Evolutionary conservation across 2,888 invertebrate species (phyloP), one percentile per base, ranked within the genome.

Genomic region (Nomada goodeniana): DNA sequence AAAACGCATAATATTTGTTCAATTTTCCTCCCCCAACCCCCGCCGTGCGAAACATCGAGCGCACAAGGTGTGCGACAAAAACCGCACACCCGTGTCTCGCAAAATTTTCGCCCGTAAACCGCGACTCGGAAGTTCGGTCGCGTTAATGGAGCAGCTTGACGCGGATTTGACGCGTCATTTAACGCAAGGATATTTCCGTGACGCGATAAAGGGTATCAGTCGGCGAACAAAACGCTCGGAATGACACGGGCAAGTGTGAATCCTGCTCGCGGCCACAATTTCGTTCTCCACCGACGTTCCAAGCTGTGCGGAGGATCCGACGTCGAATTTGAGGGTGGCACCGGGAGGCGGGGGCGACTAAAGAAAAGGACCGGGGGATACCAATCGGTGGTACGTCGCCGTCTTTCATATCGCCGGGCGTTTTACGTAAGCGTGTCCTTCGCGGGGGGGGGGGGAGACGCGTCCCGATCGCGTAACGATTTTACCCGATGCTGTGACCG

Each of bases 181-280:
- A 75, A 75, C 76, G 76, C 76, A 76, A 81, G 71, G 64, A 76
- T 81, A 80, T 81, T 76, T 68, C 67, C 81, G 64, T 67, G 68
- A 81, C 65, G 36, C 60, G 81, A 82, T 82, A 80, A 80, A 87
- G 77, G 76, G 69, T 73, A 80, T 80, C 81, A 74, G 44, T 52
- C 72, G 65, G 36, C 29, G 82, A 84, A 84, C 82, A 87, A 87
- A 86, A 78, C 52, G 59, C 52, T n/a, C 60, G 15, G 63, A 81
- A 85, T 87, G 88, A 86, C 86, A 85, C 73, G 67, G 70, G 57
- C 69, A 87, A 87, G 75, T 77, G 79, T 64, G 82, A 82, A 79
- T 69, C 74, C 64, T 67, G 72, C 83, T 83, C 29, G 73, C 63
- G 84, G 88, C 73, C 57, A 71, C 80, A 76, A 86, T 84, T 88